These are phyloP conservation scores for Atlantisia rogersi DNA, from an alignment of 2,113 vertebrate species.

Conservation along the genomic window DNA sequence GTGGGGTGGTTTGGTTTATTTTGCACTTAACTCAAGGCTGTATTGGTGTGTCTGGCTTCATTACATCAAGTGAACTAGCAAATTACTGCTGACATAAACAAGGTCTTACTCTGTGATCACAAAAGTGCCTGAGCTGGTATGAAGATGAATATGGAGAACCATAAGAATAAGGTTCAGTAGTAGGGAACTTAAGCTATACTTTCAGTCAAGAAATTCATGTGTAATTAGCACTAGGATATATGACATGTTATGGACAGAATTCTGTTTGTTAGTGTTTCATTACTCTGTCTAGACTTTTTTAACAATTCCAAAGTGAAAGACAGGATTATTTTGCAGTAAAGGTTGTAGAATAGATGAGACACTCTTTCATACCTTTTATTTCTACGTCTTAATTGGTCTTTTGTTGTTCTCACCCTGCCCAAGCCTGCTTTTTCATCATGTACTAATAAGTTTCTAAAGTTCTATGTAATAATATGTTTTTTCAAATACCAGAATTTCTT, in stretches of 20 bases:
- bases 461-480: not conserved
- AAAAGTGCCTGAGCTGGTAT: not conserved
- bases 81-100: not conserved
- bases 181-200: not conserved
- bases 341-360: not conserved
- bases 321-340: not conserved
- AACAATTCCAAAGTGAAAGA: not conserved
- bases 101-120: not conserved
- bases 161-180: not conserved
- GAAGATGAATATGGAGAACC: not conserved
- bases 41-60: not conserved
- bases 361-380: not conserved
- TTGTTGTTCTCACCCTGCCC: accelerated
- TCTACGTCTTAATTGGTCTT: not conserved
- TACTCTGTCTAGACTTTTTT: not conserved
- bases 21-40: not conserved
- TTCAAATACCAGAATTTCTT: not conserved
- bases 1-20: no score
- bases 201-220: not conserved
- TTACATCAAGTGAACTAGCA: not conserved
- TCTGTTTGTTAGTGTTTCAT: not conserved
- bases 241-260: not conserved
- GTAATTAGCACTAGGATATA: not conserved
- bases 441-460: not conserved
- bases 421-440: not conserved